A percentile compares a stretch with the other conserved stretches of the same genome.
phyloP scores from a whole-genome alignment of 2,888 invertebrate genomes.

The Metalampra italica region DNA sequence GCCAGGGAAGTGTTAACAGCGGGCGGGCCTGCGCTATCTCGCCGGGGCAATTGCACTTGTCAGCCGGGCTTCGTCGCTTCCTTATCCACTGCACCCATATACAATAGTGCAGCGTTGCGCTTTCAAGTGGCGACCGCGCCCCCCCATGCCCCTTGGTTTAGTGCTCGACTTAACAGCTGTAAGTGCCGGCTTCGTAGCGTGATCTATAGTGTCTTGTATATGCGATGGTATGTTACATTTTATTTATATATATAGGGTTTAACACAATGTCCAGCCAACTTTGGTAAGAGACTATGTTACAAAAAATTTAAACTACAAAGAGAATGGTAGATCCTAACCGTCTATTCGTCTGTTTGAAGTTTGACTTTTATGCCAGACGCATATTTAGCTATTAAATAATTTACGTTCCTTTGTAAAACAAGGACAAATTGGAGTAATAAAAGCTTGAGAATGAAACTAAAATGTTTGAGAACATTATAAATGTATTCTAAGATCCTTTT shows the following conservation, averaged over 20 bases:
- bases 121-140: not conserved
- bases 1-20: slow-evolving; percentile 59
- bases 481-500: not conserved
- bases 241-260: too few relatives aligned
- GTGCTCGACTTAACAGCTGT: slow-evolving; percentile 1
- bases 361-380: too few relatives aligned
- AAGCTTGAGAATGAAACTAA: too few relatives aligned
- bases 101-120: slow-evolving; percentile 1
- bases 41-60: slow-evolving; percentile 59
- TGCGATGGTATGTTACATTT: not conserved
- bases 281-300: too few relatives aligned
- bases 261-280: too few relatives aligned
- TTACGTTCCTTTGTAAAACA: too few relatives aligned
- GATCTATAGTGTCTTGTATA: slow-evolving; percentile 4
- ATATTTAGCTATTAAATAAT: too few relatives aligned
- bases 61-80: slow-evolving; percentile 35
- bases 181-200: slow-evolving; percentile 6
- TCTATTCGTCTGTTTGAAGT: too few relatives aligned
- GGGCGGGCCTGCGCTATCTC: slow-evolving; percentile 63
- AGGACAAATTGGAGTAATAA: too few relatives aligned
- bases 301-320: too few relatives aligned
- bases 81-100: slow-evolving; percentile 12
- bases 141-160: not conserved
- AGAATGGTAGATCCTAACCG: too few relatives aligned
- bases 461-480: not conserved